Conservation (phyloP, 2,888 invertebrate species). For the Drosophila tripunctata region DNA sequence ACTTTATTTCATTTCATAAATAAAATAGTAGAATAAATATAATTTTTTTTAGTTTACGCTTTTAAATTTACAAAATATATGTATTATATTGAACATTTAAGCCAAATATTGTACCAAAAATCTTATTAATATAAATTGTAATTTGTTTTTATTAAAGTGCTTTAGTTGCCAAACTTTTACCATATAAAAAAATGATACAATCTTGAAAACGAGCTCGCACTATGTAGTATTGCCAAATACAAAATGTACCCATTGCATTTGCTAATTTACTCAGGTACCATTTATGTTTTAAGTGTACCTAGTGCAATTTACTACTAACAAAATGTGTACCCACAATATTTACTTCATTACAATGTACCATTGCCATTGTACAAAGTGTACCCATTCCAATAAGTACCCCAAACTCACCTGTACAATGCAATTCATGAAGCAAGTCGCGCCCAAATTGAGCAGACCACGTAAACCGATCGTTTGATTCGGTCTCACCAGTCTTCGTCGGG, state of each 20-base stretch:
- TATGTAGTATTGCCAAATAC: not conserved
- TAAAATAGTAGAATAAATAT: too few species aligned
- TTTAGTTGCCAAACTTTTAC: too few species aligned
- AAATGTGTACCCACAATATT: not conserved
- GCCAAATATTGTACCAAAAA: not conserved
- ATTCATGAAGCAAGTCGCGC: slow-evolving; percentile 99
- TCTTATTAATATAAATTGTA: too few species aligned
- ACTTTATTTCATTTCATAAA: too few species aligned
- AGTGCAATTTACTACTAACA: not conserved
- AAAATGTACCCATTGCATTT: not conserved
- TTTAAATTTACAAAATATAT: too few species aligned
- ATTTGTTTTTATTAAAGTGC: too few species aligned
- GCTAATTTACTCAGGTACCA: too few species aligned
- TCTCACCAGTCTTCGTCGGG: slow-evolving; percentile 91
- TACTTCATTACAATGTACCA: not conserved
- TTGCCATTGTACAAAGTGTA: not conserved
- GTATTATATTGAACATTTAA: too few species aligned
- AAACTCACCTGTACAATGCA: slow-evolving; percentile 93
- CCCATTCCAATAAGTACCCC: not conserved
- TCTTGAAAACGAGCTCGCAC: too few species aligned
- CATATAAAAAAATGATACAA: too few species aligned
- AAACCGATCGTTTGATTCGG: slow-evolving; percentile 94
- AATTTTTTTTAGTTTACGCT: too few species aligned
- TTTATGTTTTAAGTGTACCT: too few species aligned
- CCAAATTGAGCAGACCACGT: slow-evolving; percentile 96